A percentile compares a stretch with the other conserved stretches of the same genome.
Evolutionary conservation across 2,888 invertebrate species (phyloP).

Genomic region (Drosophila kambysellisi): DNA sequence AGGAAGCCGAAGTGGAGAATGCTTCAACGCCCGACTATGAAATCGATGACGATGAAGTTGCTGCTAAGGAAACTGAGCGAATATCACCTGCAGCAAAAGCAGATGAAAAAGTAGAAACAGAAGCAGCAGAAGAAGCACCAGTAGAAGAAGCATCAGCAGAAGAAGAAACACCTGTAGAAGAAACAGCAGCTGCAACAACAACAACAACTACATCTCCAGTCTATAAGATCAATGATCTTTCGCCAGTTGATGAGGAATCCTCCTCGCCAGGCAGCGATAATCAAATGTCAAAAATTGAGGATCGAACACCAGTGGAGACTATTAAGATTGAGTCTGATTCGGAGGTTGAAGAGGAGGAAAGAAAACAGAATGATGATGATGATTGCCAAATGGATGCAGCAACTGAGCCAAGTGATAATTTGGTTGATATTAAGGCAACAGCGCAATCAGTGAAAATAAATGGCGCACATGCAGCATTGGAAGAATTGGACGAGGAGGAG

Average conservation of each 20-base stretch:
- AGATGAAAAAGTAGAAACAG: background rate
- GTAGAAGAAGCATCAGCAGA: background rate
- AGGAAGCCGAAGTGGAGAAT: background rate
- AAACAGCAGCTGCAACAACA: background rate
- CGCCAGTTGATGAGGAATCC: slow-evolving; percentile 47
- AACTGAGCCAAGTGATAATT: slow-evolving; percentile 14
- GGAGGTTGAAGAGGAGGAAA: slow-evolving; percentile 23
- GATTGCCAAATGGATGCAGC: background rate
- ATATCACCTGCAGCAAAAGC: background rate
- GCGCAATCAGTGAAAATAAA: slow-evolving; percentile 42
- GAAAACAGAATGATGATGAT: slow-evolving; percentile 1
- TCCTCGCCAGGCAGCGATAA: slow-evolving; percentile 16
- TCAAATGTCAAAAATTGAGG: slow-evolving; percentile 17
- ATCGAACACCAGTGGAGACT: slow-evolving; percentile 10
- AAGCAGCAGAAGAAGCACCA: background rate
- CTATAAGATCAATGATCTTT: slow-evolving; percentile 40
- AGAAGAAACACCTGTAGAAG: background rate
- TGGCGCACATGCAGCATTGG: slow-evolving; percentile 33
- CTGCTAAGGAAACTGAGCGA: background rate
- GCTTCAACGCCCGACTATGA: slow-evolving; percentile 9
- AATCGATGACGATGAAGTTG: slow-evolving; percentile 21
- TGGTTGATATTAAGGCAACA: slow-evolving; percentile 9
- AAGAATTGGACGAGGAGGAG: background rate
- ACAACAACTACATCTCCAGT: slow-evolving; percentile 17
- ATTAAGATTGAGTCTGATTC: slow-evolving; percentile 57